Evolutionary conservation across 2,888 invertebrate genomes (phyloP), one percentile per base, ranked within the genome.

Genomic region (Eupithecia dodoneata): DNA sequence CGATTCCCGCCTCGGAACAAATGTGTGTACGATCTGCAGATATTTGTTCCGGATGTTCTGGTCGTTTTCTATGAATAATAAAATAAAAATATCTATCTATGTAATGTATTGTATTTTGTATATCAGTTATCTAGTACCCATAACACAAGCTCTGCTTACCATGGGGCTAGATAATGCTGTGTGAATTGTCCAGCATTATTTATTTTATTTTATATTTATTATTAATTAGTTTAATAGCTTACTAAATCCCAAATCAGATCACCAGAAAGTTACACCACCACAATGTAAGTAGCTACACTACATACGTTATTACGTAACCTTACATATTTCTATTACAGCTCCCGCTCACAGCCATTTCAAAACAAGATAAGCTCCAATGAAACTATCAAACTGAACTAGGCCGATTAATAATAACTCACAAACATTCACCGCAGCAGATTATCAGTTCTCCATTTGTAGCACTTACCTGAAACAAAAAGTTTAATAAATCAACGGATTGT

Each of bases 401-500:
- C 47, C 69, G 67, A 72, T 72, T 76, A 76, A 66, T 76, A 74
- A 74, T 76, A 71, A 76, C 74, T 72, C 74, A 72, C 72, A 42
- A 71, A 75, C 72, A 72, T 73, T 75, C 71, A 47, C 73, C 47
- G 76, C 63, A 55, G 65, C 76, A 71, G 74, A 76, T 71, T 74
- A 76, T 52, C 52, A 41, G 73, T 13, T 66, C 69, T 76, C 41
- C 65, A 66, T 71, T 65, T 49, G 42, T 59, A 30, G 79, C 69
- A 76, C 79, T 76, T 79, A 79, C 79, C 79, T 88, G 88, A 80
- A 89, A 88, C 83, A 85, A 87, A 87, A 84, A 83, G 75, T 81
- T 75, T 76, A 79, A 69, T 81, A 84, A 87, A 87, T 86, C 84
- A 83, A 81, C 76, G 10, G 52, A 76, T 69, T 67, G 75, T 74